phyloP scores from a whole-genome alignment of 2,797 vertebrate species.

The Acestrorhynchus altus region DNA sequence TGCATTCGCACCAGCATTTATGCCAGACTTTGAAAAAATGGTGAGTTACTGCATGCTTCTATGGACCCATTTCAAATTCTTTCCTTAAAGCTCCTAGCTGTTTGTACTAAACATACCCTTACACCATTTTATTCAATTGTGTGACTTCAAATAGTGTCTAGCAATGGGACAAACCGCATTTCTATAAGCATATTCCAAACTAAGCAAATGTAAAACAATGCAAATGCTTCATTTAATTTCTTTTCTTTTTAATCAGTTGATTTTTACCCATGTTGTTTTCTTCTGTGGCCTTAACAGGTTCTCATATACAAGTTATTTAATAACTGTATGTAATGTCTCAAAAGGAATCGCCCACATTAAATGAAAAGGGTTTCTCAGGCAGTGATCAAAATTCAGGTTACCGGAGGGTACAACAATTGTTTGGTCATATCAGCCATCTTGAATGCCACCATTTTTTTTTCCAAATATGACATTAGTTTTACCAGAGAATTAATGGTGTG shows the following conservation, averaged over 20 bases:
- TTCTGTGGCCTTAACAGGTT: not conserved
- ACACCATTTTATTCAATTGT: not conserved
- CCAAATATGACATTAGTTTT: no score
- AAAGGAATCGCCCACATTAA: no score
- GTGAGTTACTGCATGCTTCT: conserved; percentile 67
- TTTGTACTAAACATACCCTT: no score
- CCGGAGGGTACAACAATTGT: no score
- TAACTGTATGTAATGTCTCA: not conserved
- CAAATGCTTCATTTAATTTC: not conserved
- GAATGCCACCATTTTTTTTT: no score
- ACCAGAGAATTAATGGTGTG: no score
- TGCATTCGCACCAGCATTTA: conserved; percentile 64
- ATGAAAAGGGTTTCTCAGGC: no score
- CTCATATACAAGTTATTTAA: not conserved
- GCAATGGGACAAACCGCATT: not conserved
- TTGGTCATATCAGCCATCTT: no score
- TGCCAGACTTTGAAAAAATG: conserved; percentile 77
- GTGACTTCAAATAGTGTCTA: not conserved
- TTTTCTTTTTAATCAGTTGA: not conserved
- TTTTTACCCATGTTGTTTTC: not conserved
- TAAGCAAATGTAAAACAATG: not conserved
- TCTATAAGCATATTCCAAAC: not conserved
- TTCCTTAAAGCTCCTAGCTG: no score
- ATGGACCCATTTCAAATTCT: no score
- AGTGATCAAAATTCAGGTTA: no score